phyloP scores from a whole-genome alignment of 2,888 invertebrate genomes.

The Sepioteuthis lessoniana region DNA sequence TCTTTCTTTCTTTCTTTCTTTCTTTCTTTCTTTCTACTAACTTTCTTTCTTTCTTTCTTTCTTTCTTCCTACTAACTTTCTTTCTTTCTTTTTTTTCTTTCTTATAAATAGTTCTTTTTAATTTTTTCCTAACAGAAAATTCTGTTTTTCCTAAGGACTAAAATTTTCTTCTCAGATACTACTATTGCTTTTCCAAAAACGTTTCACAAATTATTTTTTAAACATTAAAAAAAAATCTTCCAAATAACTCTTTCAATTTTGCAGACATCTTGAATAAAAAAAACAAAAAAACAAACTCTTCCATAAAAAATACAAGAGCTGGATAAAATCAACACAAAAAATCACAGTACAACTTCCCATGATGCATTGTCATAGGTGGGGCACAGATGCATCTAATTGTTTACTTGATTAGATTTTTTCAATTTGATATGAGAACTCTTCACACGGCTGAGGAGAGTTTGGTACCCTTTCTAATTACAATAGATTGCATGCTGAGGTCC shows the following conservation, averaged over 20 bases:
- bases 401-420: conserved; percentile 19
- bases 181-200: background rate
- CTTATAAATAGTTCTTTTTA: background rate
- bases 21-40: background rate
- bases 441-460: background rate
- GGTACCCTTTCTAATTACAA: background rate
- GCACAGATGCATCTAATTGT: background rate
- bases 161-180: background rate
- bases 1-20: background rate
- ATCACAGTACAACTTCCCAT: background rate
- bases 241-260: background rate
- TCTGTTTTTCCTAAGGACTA: background rate
- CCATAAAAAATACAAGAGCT: too few relatives aligned
- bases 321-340: background rate
- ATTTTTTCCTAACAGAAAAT: background rate
- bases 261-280: background rate
- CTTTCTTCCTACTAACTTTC: background rate
- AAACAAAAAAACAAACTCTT: background rate
- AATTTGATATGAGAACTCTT: background rate
- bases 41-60: background rate
- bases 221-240: background rate
- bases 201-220: background rate
- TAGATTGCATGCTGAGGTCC: background rate
- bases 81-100: background rate
- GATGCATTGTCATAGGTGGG: background rate